Conservation (phyloP, 1,140 invertebrate species). For the Anastrepha ludens region DNA sequence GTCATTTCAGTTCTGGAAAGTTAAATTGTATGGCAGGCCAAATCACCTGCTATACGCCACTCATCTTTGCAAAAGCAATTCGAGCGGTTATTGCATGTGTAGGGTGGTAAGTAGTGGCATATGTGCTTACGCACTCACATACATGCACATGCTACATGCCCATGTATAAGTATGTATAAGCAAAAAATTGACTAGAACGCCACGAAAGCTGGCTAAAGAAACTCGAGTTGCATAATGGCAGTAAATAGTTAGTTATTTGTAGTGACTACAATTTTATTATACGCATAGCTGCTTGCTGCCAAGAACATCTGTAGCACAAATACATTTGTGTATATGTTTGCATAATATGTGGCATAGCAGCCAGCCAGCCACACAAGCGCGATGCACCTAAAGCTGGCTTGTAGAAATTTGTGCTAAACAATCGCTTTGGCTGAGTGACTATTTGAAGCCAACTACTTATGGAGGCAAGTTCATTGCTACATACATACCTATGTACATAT, state of each 20-base stretch:
- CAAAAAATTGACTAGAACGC: neutral
- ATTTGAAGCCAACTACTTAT: neutral
- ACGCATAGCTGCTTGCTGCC: conserved; percentile 8
- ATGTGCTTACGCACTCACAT: too few species aligned
- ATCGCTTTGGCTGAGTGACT: neutral
- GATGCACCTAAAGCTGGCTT: neutral
- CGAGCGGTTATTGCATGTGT: neutral
- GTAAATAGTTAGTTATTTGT: conserved; percentile 14
- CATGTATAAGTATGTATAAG: too few species aligned
- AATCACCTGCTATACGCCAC: conserved; percentile 10
- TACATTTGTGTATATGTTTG: neutral
- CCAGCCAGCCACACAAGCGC: neutral
- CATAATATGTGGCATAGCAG: neutral
- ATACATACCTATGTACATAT: too few species aligned
- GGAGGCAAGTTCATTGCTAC: too few species aligned
- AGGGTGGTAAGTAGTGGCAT: too few species aligned
- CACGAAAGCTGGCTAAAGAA: neutral
- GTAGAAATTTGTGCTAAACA: conserved; percentile 24
- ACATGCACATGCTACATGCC: too few species aligned
- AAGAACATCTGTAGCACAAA: conserved; percentile 17
- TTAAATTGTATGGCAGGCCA: neutral
- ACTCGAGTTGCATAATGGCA: neutral
- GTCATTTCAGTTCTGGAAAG: neutral
- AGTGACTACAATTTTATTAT: conserved; percentile 39
- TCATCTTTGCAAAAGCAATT: conserved; percentile 20